Evolutionary conservation across 2,797 vertebrate species (phyloP).

Genomic region (Moxostoma hubbsi): DNA sequence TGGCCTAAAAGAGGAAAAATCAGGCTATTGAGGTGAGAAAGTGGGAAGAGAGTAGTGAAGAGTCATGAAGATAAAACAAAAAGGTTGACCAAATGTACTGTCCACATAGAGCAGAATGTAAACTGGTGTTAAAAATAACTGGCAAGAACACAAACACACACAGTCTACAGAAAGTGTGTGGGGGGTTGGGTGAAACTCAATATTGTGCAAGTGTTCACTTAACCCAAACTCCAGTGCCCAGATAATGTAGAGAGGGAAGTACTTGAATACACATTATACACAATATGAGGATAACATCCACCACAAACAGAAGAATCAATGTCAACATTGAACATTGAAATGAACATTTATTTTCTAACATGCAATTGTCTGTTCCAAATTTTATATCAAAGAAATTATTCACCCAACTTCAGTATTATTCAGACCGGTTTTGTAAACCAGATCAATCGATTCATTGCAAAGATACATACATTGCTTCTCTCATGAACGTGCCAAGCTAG

Average conservation of each 20-base stretch:
- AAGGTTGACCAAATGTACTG: conserved; percentile 25
- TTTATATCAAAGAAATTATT: background rate
- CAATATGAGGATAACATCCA: background rate
- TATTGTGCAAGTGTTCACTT: conserved; percentile 9
- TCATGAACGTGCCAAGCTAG: too few species aligned
- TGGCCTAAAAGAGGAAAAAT: background rate
- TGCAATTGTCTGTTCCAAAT: background rate
- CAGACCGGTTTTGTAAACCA: too few species aligned
- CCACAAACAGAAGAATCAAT: background rate
- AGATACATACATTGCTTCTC: background rate
- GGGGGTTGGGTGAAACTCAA: conserved; percentile 3
- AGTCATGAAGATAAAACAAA: background rate
- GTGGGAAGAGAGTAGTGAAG: conserved; percentile 49
- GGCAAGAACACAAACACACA: conserved; percentile 41
- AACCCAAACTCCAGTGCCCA: conserved; percentile 12
- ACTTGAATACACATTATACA: background rate
- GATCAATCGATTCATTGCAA: too few species aligned
- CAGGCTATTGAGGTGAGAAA: conserved; percentile 39
- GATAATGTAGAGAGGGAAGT: background rate
- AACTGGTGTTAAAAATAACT: conserved; percentile 77
- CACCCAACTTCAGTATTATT: too few species aligned
- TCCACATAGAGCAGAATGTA: conserved; percentile 70
- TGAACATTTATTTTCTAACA: background rate
- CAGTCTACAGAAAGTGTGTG: background rate
- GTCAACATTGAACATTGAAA: background rate